Evolutionary conservation across 1,140 invertebrate species (phyloP).

Genomic region (Galleria mellonella): DNA sequence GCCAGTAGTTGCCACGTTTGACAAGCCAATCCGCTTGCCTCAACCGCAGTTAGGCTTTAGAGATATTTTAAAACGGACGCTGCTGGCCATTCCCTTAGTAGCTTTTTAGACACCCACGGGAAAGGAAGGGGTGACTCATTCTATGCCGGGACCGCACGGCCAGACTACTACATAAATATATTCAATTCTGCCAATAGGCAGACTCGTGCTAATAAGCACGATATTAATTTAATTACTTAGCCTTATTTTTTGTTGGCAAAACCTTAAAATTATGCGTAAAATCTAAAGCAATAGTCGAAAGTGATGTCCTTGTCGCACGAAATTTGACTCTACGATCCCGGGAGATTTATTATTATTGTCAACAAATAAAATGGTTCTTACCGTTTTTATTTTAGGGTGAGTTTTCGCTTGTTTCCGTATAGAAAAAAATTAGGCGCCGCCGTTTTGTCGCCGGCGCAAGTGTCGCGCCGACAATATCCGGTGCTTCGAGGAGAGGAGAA

Average conservation of each 20-base stretch:
- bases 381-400: constrained; percentile 10
- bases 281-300: constrained; percentile 9
- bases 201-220: no score
- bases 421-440: constrained; percentile 50
- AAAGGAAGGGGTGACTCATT: no score
- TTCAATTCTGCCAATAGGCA: no score
- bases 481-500: constrained; percentile 13
- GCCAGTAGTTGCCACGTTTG: no score
- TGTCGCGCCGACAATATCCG: constrained; percentile 52
- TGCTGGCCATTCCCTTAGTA: no score
- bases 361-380: constrained; percentile 14
- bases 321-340: constrained; percentile 9
- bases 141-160: no score
- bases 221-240: no score
- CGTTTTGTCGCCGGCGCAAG: constrained; percentile 44
- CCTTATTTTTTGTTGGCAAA: constrained; percentile 3
- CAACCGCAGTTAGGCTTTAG: no score
- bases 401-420: constrained; percentile 13
- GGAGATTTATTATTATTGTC: constrained; percentile 6
- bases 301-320: constrained; percentile 16
- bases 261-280: constrained; percentile 1
- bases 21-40: no score
- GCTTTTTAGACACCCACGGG: no score
- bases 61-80: no score
- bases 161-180: no score